Evolutionary conservation across 2,113 vertebrate species (phyloP), one percentile per base, ranked within the genome.

Genomic region (Paramisgurnus dabryanus): DNA sequence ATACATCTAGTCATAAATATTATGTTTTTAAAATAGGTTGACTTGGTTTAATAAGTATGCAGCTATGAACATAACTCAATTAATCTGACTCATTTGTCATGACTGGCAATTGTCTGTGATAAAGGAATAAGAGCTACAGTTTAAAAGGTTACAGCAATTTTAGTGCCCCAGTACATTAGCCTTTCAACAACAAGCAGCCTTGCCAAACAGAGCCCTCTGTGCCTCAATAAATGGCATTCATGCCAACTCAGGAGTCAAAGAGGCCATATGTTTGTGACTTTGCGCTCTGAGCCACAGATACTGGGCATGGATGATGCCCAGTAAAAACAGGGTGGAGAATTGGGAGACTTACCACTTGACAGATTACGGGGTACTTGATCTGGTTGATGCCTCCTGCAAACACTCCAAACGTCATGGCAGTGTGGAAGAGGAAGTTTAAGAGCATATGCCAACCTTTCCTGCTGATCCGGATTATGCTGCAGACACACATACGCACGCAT

Each of bases 311-410:
- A 73, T 49, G 57, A 67, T 71, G 66, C 13, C 34, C 61, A 71
- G 27, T 63, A 45, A 47, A 74, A 55, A 43, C 55, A 65, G 8
- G 53, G 70, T 50, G 67, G 57, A 68, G 55, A 76, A 47, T 47
- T 15, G 18, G 43, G 18, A 71, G 67, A 95, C 96, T 97, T 90
- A 99, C 97, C 87, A 94, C 95, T 90, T 96, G 96, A 93, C 97
- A 99, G 86, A 96, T 89, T 83, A 94, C 86, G 3, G 95, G 96
- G 81, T 95, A 90, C 86, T 93, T 92, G 91, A 96, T 94, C 85
- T 96, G 96, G 88, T 98, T 98, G 90, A 99, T 95, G 89, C 97
- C 97, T n/a, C 95, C 95, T 10, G 97, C 96, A 74, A 98, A 99
- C 83, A 94, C 93, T 40, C 95, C 93, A 90, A 96, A 97, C 0